phyloP scores from a whole-genome alignment of 2,113 vertebrate genomes.

The Sander lucioperca region DNA sequence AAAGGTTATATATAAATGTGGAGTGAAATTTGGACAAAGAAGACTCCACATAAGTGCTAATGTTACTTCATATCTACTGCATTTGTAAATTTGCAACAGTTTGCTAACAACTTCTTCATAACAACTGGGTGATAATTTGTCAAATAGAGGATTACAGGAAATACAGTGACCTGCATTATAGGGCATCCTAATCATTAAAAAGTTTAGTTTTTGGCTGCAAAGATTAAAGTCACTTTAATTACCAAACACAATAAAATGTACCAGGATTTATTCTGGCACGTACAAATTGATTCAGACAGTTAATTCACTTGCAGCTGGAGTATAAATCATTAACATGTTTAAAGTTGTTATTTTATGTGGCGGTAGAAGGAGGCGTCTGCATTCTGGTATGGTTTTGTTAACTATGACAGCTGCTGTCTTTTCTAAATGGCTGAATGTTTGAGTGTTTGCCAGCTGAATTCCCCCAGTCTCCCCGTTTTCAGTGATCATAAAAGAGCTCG shows the following conservation, averaged over 20 bases:
- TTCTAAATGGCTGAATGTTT: constrained; percentile 54
- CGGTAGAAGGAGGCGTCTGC: constrained; percentile 21
- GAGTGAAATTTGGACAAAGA: background rate
- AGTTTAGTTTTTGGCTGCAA: background rate
- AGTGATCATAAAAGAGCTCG: constrained; percentile 64
- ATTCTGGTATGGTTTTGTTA: constrained; percentile 44
- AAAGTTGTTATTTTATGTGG: constrained; percentile 14
- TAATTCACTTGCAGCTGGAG: constrained; percentile 11
- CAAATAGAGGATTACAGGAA: too few species aligned
- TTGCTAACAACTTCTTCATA: background rate
- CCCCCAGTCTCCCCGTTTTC: constrained; percentile 53
- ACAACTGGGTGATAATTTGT: background rate
- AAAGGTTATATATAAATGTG: background rate
- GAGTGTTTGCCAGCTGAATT: constrained; percentile 77
- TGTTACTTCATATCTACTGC: background rate
- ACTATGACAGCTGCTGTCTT: constrained; percentile 56
- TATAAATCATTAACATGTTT: constrained; percentile 40
- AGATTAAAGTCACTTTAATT: background rate
- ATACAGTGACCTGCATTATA: too few species aligned
- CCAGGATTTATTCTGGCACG: background rate
- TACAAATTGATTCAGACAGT: constrained; percentile 6
- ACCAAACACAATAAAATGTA: background rate
- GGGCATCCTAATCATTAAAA: background rate
- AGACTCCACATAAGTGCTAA: background rate
- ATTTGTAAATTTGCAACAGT: background rate